Evolutionary conservation across 2,888 invertebrate species (phyloP).

Genomic region (Neria commutata): DNA sequence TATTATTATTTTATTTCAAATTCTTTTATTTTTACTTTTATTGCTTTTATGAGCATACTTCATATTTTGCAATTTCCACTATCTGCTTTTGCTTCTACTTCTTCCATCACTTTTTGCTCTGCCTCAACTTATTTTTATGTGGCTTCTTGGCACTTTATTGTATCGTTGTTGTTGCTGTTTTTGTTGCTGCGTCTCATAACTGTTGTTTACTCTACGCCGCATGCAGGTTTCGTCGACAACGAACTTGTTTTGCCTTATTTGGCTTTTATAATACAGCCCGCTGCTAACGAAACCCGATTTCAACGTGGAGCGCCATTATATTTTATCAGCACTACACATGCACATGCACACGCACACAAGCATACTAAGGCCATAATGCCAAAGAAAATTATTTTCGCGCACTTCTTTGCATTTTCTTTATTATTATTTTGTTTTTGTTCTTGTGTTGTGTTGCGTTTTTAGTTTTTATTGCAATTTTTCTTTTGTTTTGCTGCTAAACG

Average conservation of each 20-base stretch:
- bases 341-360: background rate
- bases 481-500: conserved; percentile 14
- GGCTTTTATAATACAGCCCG: conserved; percentile 71
- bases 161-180: background rate
- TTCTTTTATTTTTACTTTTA: background rate
- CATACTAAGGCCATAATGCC: background rate
- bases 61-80: no score
- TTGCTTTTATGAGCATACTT: background rate
- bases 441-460: background rate
- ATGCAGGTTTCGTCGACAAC: conserved; percentile 98
- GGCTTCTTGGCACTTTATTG: background rate
- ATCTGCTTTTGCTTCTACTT: no score
- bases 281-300: conserved; percentile 86
- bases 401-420: background rate
- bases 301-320: conserved; percentile 65
- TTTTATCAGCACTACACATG: background rate
- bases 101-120: no score
- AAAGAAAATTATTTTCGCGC: conserved; percentile 1
- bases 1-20: background rate
- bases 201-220: conserved; percentile 68
- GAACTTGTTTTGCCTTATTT: conserved; percentile 71
- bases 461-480: conserved; percentile 6
- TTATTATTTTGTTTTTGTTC: background rate
- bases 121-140: no score
- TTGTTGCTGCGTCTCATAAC: conserved; percentile 3